These are phyloP conservation scores for Lytechinus variegatus DNA, from an alignment of 35 echinoderm and acorn worm species.

Conservation along the genomic window DNA sequence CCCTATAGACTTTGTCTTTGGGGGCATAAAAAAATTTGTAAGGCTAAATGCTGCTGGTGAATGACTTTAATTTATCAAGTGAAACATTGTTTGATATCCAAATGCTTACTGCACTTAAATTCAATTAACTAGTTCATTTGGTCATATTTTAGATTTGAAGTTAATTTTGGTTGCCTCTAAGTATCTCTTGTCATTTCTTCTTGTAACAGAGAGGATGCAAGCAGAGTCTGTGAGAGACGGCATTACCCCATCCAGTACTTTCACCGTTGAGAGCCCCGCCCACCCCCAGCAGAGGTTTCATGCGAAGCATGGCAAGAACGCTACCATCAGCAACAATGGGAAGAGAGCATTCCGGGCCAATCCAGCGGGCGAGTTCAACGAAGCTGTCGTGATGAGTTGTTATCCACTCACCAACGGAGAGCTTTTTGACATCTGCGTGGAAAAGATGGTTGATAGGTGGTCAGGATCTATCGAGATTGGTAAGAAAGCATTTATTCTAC, in stretches of 20 bases:
- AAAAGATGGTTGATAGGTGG: slow-evolving; percentile 98
- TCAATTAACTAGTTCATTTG: too few relatives aligned
- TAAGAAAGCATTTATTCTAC: slow-evolving; percentile 27
- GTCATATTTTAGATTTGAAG: too few relatives aligned
- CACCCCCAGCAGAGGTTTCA: slow-evolving; percentile 70
- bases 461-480: slow-evolving; percentile 95
- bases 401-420: slow-evolving; percentile 80
- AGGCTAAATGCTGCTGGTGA: too few relatives aligned
- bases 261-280: slow-evolving; percentile 16
- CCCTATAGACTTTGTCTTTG: too few relatives aligned
- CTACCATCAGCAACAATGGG: slow-evolving; percentile 82
- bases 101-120: too few relatives aligned
- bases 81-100: too few relatives aligned
- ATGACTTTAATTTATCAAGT: too few relatives aligned
- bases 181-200: background rate
- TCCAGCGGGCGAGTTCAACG: slow-evolving; percentile 91
- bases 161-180: background rate
- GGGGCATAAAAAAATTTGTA: too few relatives aligned
- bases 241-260: slow-evolving; percentile 40
- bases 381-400: slow-evolving; percentile 87
- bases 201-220: slow-evolving; percentile 24
- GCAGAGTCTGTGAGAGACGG: slow-evolving; percentile 23
- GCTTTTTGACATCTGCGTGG: slow-evolving; percentile 81
- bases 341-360: slow-evolving; percentile 77
- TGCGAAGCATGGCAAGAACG: slow-evolving; percentile 79